Evolutionary conservation across 2,113 vertebrate species (phyloP).

Genomic region (Suncus etruscus): DNA sequence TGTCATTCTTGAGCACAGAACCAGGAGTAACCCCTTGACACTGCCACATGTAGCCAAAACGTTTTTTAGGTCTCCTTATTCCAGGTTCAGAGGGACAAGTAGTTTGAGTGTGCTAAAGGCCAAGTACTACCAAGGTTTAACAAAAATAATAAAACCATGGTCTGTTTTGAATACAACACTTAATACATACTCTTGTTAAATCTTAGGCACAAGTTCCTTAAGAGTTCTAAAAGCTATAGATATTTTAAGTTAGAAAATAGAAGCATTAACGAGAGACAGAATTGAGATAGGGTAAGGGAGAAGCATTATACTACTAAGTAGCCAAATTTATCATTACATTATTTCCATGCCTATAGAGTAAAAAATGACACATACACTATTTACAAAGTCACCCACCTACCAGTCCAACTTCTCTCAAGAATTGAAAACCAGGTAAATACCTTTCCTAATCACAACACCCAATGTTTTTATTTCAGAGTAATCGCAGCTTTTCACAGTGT

Average conservation of each 20-base stretch:
- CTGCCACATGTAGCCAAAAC: too few species aligned
- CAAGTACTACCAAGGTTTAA: background rate
- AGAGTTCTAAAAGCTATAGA: background rate
- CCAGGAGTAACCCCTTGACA: too few species aligned
- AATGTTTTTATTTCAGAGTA: constrained; percentile 42
- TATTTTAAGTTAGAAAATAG: background rate
- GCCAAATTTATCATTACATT: background rate
- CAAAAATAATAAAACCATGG: constrained; percentile 26
- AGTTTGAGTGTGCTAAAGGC: constrained; percentile 4
- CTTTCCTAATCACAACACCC: background rate
- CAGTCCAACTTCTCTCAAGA: constrained; percentile 28
- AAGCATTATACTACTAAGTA: background rate
- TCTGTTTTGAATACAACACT: background rate
- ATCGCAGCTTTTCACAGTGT: constrained; percentile 11
- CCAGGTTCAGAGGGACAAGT: background rate
- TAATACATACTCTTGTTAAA: background rate
- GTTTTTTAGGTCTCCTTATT: background rate
- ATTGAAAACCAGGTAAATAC: constrained; percentile 33
- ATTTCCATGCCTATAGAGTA: background rate
- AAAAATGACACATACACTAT: constrained; percentile 12
- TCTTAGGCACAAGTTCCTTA: background rate
- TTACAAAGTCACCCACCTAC: constrained; percentile 26
- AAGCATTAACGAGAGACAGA: background rate
- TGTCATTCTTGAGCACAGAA: too few species aligned
- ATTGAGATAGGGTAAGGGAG: background rate